phyloP scores from a whole-genome alignment of 2,888 invertebrate genomes.

The Harpalus rubripes region DNA sequence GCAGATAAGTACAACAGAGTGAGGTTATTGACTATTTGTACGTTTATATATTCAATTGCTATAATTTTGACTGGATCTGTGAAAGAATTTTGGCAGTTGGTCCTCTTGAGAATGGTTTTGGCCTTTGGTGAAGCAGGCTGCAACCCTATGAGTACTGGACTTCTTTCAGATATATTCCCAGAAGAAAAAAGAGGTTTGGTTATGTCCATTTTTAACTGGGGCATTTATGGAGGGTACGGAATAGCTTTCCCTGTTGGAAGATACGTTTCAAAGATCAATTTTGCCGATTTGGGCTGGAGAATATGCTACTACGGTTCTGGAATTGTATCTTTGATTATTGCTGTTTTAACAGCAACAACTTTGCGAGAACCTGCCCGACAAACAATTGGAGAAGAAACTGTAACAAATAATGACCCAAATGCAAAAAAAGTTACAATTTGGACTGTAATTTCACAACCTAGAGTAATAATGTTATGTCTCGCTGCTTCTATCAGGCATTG shows the following conservation, averaged over 20 bases:
- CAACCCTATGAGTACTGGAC: slow-evolving; percentile 91
- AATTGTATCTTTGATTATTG: slow-evolving; percentile 85
- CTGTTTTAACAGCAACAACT: slow-evolving; percentile 86
- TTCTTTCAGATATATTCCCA: slow-evolving; percentile 89
- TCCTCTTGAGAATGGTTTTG: slow-evolving; percentile 90
- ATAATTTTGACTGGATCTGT: slow-evolving; percentile 92
- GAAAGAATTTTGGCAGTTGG: slow-evolving; percentile 93
- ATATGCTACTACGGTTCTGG: slow-evolving; percentile 90
- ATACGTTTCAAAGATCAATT: slow-evolving; percentile 87
- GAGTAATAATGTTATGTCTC: slow-evolving; percentile 88
- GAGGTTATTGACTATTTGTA: slow-evolving; percentile 86
- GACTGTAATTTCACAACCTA: slow-evolving; percentile 88
- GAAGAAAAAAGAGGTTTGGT: slow-evolving; percentile 91
- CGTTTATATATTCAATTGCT: slow-evolving; percentile 89
- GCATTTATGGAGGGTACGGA: slow-evolving; percentile 96
- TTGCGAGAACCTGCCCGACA: slow-evolving; percentile 88
- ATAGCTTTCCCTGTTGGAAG: slow-evolving; percentile 95
- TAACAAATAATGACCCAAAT: slow-evolving; percentile 72
- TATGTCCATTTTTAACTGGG: slow-evolving; percentile 97
- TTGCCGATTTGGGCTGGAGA: slow-evolving; percentile 90
- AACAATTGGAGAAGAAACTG: slow-evolving; percentile 83
- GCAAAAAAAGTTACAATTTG: slow-evolving; percentile 83
- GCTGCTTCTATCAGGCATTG: slow-evolving; percentile 94
- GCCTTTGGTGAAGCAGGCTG: slow-evolving; percentile 94
- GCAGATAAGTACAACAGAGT: slow-evolving; percentile 90